Evolutionary conservation across 2,888 invertebrate genomes (phyloP).

Genomic region (Chironomus riparius): DNA sequence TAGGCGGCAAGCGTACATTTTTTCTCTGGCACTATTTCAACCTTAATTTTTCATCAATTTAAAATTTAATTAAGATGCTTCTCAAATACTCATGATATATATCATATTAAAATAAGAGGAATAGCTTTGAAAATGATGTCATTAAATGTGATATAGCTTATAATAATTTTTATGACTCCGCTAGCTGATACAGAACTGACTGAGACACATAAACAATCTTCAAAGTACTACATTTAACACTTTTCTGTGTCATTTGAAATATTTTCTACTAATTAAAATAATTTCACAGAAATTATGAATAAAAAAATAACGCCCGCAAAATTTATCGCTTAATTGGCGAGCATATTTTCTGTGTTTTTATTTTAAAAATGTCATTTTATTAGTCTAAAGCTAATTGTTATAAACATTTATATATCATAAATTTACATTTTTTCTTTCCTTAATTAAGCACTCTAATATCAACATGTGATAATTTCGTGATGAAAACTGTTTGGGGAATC

Average conservation of each 20-base stretch:
- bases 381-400: too few species aligned
- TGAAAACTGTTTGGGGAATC: too few species aligned
- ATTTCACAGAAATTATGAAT: slow-evolving; percentile 8
- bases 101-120: background rate
- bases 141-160: too few species aligned
- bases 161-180: too few species aligned
- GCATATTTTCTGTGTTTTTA: background rate
- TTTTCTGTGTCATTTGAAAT: slow-evolving; percentile 20
- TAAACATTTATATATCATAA: too few species aligned
- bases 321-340: background rate
- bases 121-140: too few species aligned
- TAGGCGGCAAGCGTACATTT: slow-evolving; percentile 1
- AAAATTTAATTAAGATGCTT: slow-evolving; percentile 8
- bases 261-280: slow-evolving; percentile 24
- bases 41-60: slow-evolving; percentile 24
- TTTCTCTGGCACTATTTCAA: slow-evolving; percentile 11
- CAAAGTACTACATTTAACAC: slow-evolving; percentile 9
- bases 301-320: too few species aligned
- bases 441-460: too few species aligned
- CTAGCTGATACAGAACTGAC: background rate
- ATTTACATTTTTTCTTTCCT: too few species aligned
- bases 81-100: background rate
- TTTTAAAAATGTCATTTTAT: too few species aligned
- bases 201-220: background rate
- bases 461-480: too few species aligned